A percentile compares a stretch with the other conserved stretches of the same genome.
These are phyloP conservation scores for Leptodactylus fuscus DNA, from an alignment of 2,113 vertebrate genomes.

Conservation along the genomic window DNA sequence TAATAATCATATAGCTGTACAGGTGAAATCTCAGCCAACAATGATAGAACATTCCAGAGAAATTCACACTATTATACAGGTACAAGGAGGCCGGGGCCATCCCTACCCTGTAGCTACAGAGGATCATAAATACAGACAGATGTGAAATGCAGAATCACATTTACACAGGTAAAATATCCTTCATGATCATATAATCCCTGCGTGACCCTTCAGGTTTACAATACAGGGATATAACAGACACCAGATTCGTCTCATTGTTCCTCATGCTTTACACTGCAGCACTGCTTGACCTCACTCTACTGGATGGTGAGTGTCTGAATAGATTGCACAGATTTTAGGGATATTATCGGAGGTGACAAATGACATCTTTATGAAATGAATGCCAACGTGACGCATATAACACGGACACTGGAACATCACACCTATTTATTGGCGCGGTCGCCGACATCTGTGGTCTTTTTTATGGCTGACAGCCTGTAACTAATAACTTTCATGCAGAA, in stretches of 20 bases:
- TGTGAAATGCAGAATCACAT: background rate
- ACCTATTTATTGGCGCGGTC: background rate
- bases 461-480: background rate
- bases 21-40: background rate
- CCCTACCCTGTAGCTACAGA: background rate
- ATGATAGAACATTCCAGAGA: slow-evolving; percentile 11
- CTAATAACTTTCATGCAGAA: slow-evolving; percentile 30
- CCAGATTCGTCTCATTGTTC: too few relatives aligned
- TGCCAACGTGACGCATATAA: background rate
- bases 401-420: slow-evolving; percentile 1
- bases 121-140: background rate
- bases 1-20: background rate
- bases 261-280: too few relatives aligned
- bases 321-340: too few relatives aligned
- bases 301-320: too few relatives aligned
- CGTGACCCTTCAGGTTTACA: background rate
- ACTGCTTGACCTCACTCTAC: too few relatives aligned
- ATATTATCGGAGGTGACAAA: background rate
- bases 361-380: background rate
- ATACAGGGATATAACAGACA: too few relatives aligned
- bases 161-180: background rate
- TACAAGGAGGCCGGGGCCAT: too few relatives aligned
- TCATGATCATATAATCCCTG: background rate
- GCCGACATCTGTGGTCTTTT: slow-evolving; percentile 14
- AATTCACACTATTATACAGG: background rate